Base-by-base conservation (phyloP, 2,888 invertebrate species). In the Congeria kusceri region DNA sequence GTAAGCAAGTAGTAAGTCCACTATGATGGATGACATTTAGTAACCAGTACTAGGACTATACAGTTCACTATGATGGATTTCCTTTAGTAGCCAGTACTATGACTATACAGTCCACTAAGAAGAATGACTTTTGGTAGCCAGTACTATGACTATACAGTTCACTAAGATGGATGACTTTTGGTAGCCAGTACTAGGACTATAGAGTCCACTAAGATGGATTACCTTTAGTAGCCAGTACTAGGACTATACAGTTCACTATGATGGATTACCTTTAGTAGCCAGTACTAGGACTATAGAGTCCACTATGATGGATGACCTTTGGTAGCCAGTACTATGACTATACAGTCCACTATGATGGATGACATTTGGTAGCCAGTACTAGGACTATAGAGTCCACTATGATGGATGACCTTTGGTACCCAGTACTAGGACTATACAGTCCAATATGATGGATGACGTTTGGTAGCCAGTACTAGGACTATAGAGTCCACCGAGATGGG, bases 251-350 rank as follows among this genome's bases (percentile, higher is more conserved):
- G n/a, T 53, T 5, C 53, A 7, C 4, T 4, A 62, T 4, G 32
- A 62, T 20, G 32, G 64, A 77, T 57, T 71, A 87, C 89, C 85
- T 84, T 90, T 91, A 13, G 92, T 92, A 53, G 94, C 89, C 79
- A 94, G 92, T 39, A 94, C 81, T n/a, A 91, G 84, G 39, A 94
- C 89, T n/a, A 93, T 76, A 25, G 95, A 95, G 20, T 94, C 93
- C 15, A 94, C 86, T 46, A 94, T 89, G 63, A n/a, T n/a, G n/a
- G n/a, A n/a, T n/a, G n/a, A n/a, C n/a, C n/a, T n/a, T n/a, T n/a
- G n/a, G n/a, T n/a, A n/a, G n/a, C n/a, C n/a, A n/a, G n/a, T n/a
- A n/a, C 20, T n/a, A 53, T 3, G 53, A 20, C 5, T 53, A 53
- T 53, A 7, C n/a, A n/a, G n/a, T 53, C 20, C 53, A 7, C 4